A percentile compares a stretch with the other conserved stretches of the same genome.
Conservation (phyloP, 2,888 invertebrate genomes). For the Lepetodrilus schrolli region DNA sequence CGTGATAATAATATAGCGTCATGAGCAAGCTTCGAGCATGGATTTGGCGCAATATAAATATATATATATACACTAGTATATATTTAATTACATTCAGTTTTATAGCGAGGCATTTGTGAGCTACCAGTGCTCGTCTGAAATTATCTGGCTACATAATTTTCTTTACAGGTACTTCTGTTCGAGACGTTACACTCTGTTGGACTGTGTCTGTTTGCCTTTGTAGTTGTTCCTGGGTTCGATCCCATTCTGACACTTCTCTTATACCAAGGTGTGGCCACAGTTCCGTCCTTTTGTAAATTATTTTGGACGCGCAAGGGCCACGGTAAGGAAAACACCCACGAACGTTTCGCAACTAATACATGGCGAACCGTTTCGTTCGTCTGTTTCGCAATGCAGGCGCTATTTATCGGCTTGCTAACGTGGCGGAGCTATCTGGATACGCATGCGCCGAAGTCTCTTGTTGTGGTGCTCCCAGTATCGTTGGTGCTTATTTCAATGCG, state of each 20-base stretch:
- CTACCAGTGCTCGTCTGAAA: too few relatives aligned
- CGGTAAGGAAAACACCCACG: not conserved
- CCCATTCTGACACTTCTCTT: not conserved
- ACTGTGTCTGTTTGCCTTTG: not conserved
- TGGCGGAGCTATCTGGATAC: not conserved
- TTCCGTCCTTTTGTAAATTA: not conserved
- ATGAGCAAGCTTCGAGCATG: too few relatives aligned
- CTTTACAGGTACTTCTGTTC: not conserved
- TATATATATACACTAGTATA: too few relatives aligned
- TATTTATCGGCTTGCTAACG: not conserved
- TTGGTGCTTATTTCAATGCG: not conserved
- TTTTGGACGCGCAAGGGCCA: not conserved
- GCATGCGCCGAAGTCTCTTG: not conserved
- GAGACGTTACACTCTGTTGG: not conserved
- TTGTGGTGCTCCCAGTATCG: not conserved
- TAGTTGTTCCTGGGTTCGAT: not conserved
- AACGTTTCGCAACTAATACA: not conserved
- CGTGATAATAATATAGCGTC: too few relatives aligned
- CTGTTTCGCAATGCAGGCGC: not conserved
- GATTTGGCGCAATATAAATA: too few relatives aligned
- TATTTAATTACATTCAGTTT: too few relatives aligned
- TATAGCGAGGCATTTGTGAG: too few relatives aligned
- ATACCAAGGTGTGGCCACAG: not conserved
- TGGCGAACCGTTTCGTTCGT: not conserved
- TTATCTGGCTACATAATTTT: too few relatives aligned